Evolutionary conservation across 2,113 vertebrate species (phyloP).

Genomic region (Hylia prasina): DNA sequence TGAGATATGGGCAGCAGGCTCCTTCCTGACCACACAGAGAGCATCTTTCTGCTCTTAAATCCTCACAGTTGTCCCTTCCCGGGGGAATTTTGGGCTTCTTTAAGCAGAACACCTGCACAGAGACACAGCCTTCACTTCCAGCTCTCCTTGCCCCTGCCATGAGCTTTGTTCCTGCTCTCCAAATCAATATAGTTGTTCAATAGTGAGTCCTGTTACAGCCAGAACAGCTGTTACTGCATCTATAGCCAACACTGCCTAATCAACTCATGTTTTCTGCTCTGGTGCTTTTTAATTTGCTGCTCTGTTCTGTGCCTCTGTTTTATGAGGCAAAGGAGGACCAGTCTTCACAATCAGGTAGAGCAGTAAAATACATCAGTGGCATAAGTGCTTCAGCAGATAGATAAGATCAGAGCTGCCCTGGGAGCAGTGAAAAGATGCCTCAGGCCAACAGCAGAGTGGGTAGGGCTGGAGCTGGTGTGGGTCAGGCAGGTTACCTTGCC

Average conservation of each 20-base stretch:
- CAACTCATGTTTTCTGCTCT: conserved; percentile 40
- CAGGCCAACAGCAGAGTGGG: background rate
- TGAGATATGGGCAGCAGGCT: background rate
- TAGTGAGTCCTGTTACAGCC: background rate
- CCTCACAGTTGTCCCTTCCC: background rate
- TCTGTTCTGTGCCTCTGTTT: conserved; percentile 3
- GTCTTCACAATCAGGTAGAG: background rate
- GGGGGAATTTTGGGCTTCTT: background rate
- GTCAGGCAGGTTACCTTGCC: background rate
- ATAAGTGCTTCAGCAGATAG: background rate
- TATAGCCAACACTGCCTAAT: background rate
- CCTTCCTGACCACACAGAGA: background rate
- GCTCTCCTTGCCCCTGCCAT: background rate
- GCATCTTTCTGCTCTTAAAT: background rate
- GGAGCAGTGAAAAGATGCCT: background rate
- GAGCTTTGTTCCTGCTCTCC: background rate
- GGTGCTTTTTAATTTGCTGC: conserved; percentile 55
- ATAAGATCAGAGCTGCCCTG: conserved; percentile 21
- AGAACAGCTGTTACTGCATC: background rate
- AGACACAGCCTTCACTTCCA: background rate
- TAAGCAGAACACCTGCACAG: background rate
- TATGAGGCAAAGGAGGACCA: background rate
- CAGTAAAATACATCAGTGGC: background rate
- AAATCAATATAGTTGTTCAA: conserved; percentile 42
- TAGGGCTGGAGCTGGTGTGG: background rate